A percentile compares a stretch with the other conserved stretches of the same genome.
Conservation (phyloP, 2,888 invertebrate species). For the Caenorhabditis plicata region DNA sequence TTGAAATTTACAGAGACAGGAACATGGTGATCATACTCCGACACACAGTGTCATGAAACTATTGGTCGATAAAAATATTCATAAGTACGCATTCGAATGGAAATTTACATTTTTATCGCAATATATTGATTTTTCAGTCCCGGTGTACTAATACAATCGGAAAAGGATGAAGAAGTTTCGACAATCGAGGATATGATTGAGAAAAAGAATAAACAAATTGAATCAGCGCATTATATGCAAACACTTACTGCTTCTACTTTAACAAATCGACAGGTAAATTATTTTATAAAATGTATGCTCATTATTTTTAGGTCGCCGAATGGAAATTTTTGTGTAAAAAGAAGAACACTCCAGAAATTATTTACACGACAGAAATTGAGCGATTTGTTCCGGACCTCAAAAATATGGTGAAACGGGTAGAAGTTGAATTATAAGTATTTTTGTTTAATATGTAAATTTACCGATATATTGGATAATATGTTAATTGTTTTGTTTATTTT, state of each 20-base stretch:
- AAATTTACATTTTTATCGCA: neutral
- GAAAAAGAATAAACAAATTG: neutral
- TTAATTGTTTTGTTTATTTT: neutral
- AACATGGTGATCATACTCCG: constrained; percentile 1
- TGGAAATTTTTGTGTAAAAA: too few relatives aligned
- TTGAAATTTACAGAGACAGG: neutral
- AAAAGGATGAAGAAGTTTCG: neutral
- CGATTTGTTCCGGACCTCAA: neutral
- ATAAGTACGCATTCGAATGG: neutral
- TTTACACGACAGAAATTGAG: neutral
- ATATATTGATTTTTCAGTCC: neutral
- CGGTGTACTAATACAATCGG: neutral
- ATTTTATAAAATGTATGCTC: too few relatives aligned
- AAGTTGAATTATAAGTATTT: neutral
- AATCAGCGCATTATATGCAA: too few relatives aligned
- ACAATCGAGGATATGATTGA: neutral
- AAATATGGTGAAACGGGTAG: neutral
- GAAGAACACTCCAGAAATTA: too few relatives aligned
- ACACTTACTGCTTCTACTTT: too few relatives aligned
- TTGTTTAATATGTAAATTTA: neutral
- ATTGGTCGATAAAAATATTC: neutral
- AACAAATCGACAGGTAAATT: too few relatives aligned
- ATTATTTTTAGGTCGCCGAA: too few relatives aligned
- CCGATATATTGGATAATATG: neutral
- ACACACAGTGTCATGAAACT: neutral